These are phyloP conservation scores for Drosophila mimica DNA, from an alignment of 2,888 invertebrate species.

Conservation along the genomic window DNA sequence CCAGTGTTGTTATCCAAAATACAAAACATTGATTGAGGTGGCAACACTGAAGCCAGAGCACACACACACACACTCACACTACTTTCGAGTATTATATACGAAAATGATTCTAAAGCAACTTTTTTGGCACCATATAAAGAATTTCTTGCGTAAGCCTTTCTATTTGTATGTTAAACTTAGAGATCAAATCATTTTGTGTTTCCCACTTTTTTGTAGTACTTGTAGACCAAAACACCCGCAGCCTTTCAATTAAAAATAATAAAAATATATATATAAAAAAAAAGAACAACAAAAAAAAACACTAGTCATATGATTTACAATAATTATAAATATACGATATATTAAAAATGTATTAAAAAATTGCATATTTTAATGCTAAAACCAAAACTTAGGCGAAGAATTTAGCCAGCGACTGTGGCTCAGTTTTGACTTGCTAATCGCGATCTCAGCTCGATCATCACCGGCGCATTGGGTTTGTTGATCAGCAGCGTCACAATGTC, in stretches of 20 bases:
- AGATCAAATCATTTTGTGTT: slow-evolving; percentile 22
- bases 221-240: slow-evolving; percentile 71
- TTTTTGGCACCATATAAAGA: slow-evolving; percentile 42
- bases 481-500: slow-evolving; percentile 90
- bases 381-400: slow-evolving; percentile 27
- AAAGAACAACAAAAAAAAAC: slow-evolving; percentile 16
- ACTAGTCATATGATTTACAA: slow-evolving; percentile 74
- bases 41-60: slow-evolving; percentile 13
- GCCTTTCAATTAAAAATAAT: slow-evolving; percentile 63
- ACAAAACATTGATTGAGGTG: slow-evolving; percentile 12
- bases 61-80: not conserved
- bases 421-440: slow-evolving; percentile 67
- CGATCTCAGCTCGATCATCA: slow-evolving; percentile 70
- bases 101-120: slow-evolving; percentile 37
- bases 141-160: slow-evolving; percentile 62
- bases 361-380: slow-evolving; percentile 40
- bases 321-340: slow-evolving; percentile 60
- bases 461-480: slow-evolving; percentile 91
- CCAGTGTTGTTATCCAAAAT: slow-evolving; percentile 25
- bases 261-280: slow-evolving; percentile 20
- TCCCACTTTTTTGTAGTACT: slow-evolving; percentile 44
- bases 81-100: slow-evolving; percentile 50
- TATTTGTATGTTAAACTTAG: slow-evolving; percentile 43
- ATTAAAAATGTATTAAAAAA: slow-evolving; percentile 46
- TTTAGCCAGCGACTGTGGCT: slow-evolving; percentile 2